Base-by-base conservation (phyloP, 1,140 invertebrate species). In the Zaprionus ornatus region DNA sequence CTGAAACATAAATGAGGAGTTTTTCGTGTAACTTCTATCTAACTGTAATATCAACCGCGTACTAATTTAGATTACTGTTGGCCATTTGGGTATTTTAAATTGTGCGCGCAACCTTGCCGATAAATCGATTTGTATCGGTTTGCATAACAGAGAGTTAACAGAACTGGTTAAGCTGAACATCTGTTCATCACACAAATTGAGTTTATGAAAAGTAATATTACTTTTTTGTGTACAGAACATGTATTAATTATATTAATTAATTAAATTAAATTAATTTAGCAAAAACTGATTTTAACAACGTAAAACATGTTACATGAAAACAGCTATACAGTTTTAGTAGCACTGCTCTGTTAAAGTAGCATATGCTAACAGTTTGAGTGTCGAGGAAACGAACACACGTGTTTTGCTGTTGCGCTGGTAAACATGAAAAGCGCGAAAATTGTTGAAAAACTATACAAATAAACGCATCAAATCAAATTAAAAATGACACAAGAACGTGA, bases 401-500 rank as follows among this genome's bases (percentile, higher is more conserved):
- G 81, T 65, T 83, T 15, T 19, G 37, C 19, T 52, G 37, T 48
- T 21, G 64, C 25, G 61, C 42, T 52, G 37, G 71, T 76, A 83
- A 83, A 83, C 80, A 83, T 83, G 72, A 69, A 37, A 69, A 70
- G 32, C 52, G 65, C 15, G 6, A 52, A 59, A 37, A 2, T 25
- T 17, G 27, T 48, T 61, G 37, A 74, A 78, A 75, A 48, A 23
- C 52, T 17, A 45, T 9, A 48, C 15, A 29, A 65, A 37, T 13
- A 23, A 60, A 21, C 60, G 23, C 45, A 15, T 9, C 40, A 55
- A 27, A 4, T 13, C 3, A 7, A 32, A 42, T 9, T 27, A 55
- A 76, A 55, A 64, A 88, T 88, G 85, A 88, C 84, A 19, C 76
- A 86, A 67, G 23, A 77, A 50, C 17, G 29, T 5, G 73, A 32